Conservation (phyloP, 2,113 vertebrate species). For the Rafetus swinhoei region DNA sequence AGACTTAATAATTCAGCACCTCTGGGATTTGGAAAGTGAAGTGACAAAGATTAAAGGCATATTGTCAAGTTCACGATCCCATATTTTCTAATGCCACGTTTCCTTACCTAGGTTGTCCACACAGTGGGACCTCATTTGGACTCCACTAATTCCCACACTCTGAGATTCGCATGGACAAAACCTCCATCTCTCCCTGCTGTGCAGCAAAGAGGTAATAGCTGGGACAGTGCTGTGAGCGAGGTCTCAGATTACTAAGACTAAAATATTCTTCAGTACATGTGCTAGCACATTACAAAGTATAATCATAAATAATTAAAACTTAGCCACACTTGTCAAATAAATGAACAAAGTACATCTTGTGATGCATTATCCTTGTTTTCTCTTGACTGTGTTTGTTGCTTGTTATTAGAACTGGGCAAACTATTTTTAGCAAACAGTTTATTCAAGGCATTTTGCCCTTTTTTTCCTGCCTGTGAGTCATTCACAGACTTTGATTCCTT, state of each 20-base stretch:
- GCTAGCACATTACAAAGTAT: slow-evolving; percentile 39
- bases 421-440: slow-evolving; percentile 68
- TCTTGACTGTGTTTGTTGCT: slow-evolving; percentile 36
- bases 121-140: neutral
- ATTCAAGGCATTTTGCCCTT: slow-evolving; percentile 40
- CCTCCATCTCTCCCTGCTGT: neutral
- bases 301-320: slow-evolving; percentile 71
- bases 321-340: slow-evolving; percentile 66
- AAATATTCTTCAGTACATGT: slow-evolving; percentile 50
- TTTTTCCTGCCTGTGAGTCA: slow-evolving; percentile 34
- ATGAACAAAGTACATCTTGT: slow-evolving; percentile 62
- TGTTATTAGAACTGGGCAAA: slow-evolving; percentile 24
- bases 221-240: neutral
- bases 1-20: slow-evolving; percentile 75
- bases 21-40: slow-evolving; percentile 69
- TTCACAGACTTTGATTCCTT: slow-evolving; percentile 54
- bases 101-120: slow-evolving; percentile 41
- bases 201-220: neutral
- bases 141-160: slow-evolving; percentile 1
- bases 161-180: neutral
- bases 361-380: slow-evolving; percentile 44
- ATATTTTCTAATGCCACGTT: neutral
- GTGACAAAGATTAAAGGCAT: slow-evolving; percentile 68
- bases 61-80: slow-evolving; percentile 37
- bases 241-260: slow-evolving; percentile 11